These are phyloP conservation scores for Prunella fulvescens DNA, from an alignment of 2,113 vertebrate genomes.

Conservation along the genomic window DNA sequence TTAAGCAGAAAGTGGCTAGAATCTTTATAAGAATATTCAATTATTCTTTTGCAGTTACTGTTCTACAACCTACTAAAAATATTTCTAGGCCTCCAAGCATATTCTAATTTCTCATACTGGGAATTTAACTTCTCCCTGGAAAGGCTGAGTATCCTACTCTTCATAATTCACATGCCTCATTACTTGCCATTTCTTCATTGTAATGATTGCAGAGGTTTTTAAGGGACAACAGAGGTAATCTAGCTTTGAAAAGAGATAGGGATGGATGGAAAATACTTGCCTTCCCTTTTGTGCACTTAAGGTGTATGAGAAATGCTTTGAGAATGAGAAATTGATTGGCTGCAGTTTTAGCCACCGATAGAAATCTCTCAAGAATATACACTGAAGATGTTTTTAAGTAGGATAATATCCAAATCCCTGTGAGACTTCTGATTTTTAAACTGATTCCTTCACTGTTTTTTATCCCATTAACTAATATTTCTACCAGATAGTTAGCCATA, in stretches of 20 bases:
- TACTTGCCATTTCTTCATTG: not conserved
- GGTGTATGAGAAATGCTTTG: not conserved
- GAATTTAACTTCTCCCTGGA: not conserved
- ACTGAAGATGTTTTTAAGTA: not conserved
- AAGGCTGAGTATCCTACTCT: not conserved
- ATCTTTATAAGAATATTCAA: not conserved
- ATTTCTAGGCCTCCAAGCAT: not conserved
- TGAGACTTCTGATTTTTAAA: not conserved
- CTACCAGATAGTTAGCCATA: not conserved
- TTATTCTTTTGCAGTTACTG: not conserved
- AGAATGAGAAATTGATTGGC: not conserved
- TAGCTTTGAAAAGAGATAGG: not conserved
- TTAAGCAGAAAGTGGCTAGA: not conserved
- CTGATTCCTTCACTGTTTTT: not conserved
- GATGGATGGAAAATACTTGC: not conserved
- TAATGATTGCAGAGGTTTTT: not conserved
- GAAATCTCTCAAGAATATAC: not conserved
- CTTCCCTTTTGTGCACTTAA: not conserved
- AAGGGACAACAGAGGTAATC: not conserved
- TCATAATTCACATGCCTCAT: not conserved
- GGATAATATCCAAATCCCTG: not conserved
- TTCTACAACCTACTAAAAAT: not conserved
- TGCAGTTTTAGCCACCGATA: not conserved
- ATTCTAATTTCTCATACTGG: constrained; percentile 4
- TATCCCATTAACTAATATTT: not conserved